Base-by-base conservation (phyloP, 2,797 vertebrate genomes). In the Harpagifer antarcticus region DNA sequence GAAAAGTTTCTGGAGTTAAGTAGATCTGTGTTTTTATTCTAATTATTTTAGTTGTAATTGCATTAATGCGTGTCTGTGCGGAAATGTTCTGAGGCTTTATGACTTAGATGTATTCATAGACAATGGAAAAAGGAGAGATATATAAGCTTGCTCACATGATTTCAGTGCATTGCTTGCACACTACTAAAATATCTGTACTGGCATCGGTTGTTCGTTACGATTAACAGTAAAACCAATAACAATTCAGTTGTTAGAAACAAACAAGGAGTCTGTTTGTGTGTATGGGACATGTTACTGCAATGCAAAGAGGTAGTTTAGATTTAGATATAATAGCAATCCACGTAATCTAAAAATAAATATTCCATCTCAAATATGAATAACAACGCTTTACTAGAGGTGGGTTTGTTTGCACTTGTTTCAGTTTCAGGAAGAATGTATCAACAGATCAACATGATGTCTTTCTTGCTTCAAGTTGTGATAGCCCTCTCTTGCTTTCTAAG, bases 1-100 rank as follows among this genome's bases (percentile, higher is more conserved):
- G 23, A 64, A 73, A 66, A 49, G 19, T 15, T 56, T 37, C 64
- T 20, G 11, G 19, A 68, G 48, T 59, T 54, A 44, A 50, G 59
- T 69, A 53, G 61, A 65, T 68, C 58, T 54, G 43, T 56, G 44
- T 76, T 75, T 73, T 65, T 50, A 71, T 37, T 63, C 19, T 74
- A 53, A 57, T 89, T 66, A 71, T 77, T 77, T 53, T 64, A 58
- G 45, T 50, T 40, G 37, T 27, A 23, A 44, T 42, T 58, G 23
- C 31, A 33, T 49, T 48, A 19, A 47, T 19, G 40, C 15, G 16
- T 20, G 40, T 55, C 44, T 1, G 20, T 14, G 55, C 59, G 42
- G 52, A 52, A 33, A 42, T 17, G 19, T 61, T 19, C 56, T 27
- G 20, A 60, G 13, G 50, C 57, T 19, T 60, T 49, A 23, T 52